Evolutionary conservation across 2,113 vertebrate species (phyloP).

Genomic region (Calonectris borealis): DNA sequence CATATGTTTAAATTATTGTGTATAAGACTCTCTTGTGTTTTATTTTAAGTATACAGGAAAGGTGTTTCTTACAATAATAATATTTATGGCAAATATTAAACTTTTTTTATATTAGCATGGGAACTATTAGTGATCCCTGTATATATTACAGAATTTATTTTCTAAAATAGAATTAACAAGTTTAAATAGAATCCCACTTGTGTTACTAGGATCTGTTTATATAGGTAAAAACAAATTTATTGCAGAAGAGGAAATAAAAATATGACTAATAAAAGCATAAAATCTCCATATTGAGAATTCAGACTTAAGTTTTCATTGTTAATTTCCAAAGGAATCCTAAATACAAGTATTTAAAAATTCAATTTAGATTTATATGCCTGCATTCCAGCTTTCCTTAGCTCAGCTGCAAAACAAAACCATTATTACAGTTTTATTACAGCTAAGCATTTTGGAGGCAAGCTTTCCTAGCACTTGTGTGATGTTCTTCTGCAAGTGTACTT

Average conservation of each 20-base stretch:
- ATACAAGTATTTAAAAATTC: not conserved
- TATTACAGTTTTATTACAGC: constrained; percentile 22
- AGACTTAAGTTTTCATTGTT: not conserved
- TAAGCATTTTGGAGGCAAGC: not conserved
- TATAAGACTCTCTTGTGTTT: not conserved
- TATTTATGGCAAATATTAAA: not conserved
- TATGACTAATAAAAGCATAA: not conserved
- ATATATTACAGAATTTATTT: not conserved
- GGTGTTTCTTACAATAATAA: not conserved
- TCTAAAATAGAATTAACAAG: not conserved
- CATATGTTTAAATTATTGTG: not conserved
- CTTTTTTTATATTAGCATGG: not conserved
- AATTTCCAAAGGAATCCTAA: not conserved
- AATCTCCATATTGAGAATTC: not conserved
- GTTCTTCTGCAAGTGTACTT: constrained; percentile 20
- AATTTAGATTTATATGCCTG: not conserved
- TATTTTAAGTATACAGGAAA: not conserved
- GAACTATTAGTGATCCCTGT: not conserved
- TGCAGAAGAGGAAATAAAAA: not conserved
- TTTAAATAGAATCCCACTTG: not conserved
- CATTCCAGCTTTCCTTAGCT: not conserved
- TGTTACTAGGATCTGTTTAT: not conserved
- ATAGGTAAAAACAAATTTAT: not conserved
- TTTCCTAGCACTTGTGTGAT: not conserved
- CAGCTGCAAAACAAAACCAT: not conserved